A percentile compares a stretch with the other conserved stretches of the same genome.
These are phyloP conservation scores for Psittacus erithacus DNA, from an alignment of 2,113 vertebrate genomes.

Conservation along the genomic window DNA sequence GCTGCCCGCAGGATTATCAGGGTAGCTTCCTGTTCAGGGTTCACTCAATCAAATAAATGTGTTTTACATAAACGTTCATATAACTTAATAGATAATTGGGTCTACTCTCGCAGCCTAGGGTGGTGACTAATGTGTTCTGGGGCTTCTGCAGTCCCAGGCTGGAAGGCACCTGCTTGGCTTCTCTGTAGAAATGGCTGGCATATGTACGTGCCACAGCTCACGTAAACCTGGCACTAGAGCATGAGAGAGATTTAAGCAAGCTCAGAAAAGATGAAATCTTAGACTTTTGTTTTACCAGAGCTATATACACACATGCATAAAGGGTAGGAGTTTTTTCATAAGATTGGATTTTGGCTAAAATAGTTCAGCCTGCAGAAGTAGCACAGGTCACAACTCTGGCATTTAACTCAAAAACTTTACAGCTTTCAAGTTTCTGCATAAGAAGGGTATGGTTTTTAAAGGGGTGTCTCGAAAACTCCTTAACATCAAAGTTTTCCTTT, in stretches of 20 bases:
- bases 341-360: not conserved
- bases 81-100: not conserved
- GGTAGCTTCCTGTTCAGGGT: not conserved
- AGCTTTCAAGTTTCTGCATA: not conserved
- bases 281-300: not conserved
- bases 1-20: not conserved
- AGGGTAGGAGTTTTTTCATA: not conserved
- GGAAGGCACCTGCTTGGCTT: not conserved
- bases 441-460: not conserved
- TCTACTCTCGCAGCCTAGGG: not conserved
- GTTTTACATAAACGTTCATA: not conserved
- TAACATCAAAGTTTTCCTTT: not conserved
- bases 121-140: not conserved
- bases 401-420: not conserved
- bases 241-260: not conserved
- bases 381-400: not conserved
- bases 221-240: not conserved
- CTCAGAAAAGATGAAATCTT: not conserved
- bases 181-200: not conserved
- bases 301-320: not conserved
- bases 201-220: not conserved
- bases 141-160: not conserved
- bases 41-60: not conserved
- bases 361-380: not conserved
- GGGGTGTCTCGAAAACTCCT: not conserved